Evolutionary conservation across 2,113 vertebrate species (phyloP).

Genomic region (Phoxinus phoxinus): DNA sequence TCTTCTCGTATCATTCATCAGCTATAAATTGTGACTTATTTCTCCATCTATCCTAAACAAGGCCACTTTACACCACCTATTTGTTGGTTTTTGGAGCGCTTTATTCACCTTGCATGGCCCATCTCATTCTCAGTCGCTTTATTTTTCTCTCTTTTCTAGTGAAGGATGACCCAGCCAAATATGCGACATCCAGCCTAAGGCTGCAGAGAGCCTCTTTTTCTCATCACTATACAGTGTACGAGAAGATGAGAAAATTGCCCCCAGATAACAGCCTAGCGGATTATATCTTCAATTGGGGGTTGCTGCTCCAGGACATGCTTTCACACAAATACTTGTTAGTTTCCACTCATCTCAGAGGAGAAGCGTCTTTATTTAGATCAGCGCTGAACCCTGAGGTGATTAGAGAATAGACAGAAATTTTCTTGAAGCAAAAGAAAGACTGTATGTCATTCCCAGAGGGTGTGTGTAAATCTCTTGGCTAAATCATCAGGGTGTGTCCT

Average conservation of each 20-base stretch:
- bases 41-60: neutral
- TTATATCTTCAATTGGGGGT: constrained; percentile 53
- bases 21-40: constrained; percentile 21
- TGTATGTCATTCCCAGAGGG: neutral
- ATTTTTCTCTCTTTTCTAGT: neutral
- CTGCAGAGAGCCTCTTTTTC: constrained; percentile 41
- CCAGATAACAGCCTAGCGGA: constrained; percentile 47
- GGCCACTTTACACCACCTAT: neutral
- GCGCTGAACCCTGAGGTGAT: neutral
- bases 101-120: neutral
- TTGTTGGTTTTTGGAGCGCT: neutral
- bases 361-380: constrained; percentile 50
- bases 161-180: constrained; percentile 34
- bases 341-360: constrained; percentile 35
- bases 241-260: constrained; percentile 42
- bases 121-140: neutral
- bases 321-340: constrained; percentile 22
- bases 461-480: neutral
- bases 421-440: neutral
- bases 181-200: constrained; percentile 46
- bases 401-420: neutral
- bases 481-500: neutral
- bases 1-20: constrained; percentile 55
- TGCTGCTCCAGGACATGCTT: constrained; percentile 33
- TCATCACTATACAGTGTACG: constrained; percentile 30